Evolutionary conservation across 2,797 vertebrate species (phyloP).

Genomic region (Mus minutoides): DNA sequence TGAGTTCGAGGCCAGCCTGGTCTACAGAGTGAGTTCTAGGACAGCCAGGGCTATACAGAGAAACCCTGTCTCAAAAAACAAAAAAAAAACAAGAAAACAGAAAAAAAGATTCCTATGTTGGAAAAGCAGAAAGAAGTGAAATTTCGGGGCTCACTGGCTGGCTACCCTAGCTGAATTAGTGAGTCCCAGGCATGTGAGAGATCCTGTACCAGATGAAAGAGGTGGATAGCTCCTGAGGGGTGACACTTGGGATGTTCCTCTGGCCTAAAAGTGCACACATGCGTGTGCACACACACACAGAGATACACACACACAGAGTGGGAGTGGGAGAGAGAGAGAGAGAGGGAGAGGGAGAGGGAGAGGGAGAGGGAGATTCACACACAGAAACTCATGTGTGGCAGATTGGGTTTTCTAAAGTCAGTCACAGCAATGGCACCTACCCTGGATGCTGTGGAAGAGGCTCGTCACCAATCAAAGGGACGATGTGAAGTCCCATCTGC

Average conservation of each 20-base stretch:
- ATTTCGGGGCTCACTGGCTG: not conserved
- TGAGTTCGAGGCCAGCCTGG: too few species aligned
- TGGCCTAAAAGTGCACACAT: not conserved
- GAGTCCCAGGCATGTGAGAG: not conserved
- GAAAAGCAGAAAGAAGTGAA: not conserved
- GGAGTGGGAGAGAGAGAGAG: too few species aligned
- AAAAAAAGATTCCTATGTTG: not conserved
- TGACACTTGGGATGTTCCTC: not conserved
- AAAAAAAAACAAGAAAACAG: too few species aligned
- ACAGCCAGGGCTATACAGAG: too few species aligned
- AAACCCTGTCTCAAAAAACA: too few species aligned
- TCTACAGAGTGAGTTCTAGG: too few species aligned
- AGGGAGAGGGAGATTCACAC: too few species aligned
- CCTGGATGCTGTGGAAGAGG: not conserved
- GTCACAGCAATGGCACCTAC: too few species aligned
- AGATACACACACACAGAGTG: not conserved
- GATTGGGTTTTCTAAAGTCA: not conserved
- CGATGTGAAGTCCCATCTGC: not conserved
- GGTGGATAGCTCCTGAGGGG: not conserved
- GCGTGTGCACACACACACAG: not conserved
- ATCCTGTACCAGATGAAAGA: not conserved
- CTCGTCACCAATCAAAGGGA: not conserved
- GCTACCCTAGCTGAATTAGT: not conserved
- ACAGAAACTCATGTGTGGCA: not conserved
- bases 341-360: too few species aligned